These are phyloP conservation scores for Columba janthina DNA, from an alignment of 2,113 vertebrate genomes.

Conservation along the genomic window DNA sequence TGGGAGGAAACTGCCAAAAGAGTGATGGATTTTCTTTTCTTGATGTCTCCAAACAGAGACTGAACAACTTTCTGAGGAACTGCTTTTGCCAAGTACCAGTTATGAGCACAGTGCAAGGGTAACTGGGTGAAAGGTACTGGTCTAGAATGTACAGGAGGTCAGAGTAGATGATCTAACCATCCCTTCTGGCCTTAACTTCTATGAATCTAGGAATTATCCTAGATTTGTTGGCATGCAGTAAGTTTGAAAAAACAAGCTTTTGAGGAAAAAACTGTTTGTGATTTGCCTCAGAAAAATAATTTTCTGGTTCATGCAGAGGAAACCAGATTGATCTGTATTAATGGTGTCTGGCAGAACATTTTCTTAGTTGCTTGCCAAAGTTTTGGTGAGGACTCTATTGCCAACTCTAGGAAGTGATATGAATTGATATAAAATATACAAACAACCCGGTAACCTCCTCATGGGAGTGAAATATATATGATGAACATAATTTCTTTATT, in stretches of 20 bases:
- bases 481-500: not conserved
- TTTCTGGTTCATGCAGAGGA: conserved; percentile 47
- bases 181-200: not conserved
- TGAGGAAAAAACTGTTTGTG: conserved; percentile 32
- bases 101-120: not conserved
- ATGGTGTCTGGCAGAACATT: conserved; percentile 60
- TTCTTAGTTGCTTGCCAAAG: conserved; percentile 61
- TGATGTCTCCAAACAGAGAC: not conserved
- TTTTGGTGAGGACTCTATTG: conserved; percentile 68
- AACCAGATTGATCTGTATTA: conserved; percentile 49
- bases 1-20: not conserved
- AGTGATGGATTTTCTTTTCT: not conserved
- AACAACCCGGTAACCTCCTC: conserved; percentile 27
- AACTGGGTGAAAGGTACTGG: not conserved
- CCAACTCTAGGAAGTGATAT: conserved; percentile 60
- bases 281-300: conserved; percentile 58
- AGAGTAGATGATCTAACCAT: not conserved
- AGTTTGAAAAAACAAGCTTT: not conserved
- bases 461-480: conserved; percentile 37
- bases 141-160: not conserved
- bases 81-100: not conserved
- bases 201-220: not conserved
- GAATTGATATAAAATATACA: conserved; percentile 60
- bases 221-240: not conserved
- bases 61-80: not conserved